These are phyloP conservation scores for Galbula dea DNA, from an alignment of 2,113 vertebrate genomes.

Conservation along the genomic window DNA sequence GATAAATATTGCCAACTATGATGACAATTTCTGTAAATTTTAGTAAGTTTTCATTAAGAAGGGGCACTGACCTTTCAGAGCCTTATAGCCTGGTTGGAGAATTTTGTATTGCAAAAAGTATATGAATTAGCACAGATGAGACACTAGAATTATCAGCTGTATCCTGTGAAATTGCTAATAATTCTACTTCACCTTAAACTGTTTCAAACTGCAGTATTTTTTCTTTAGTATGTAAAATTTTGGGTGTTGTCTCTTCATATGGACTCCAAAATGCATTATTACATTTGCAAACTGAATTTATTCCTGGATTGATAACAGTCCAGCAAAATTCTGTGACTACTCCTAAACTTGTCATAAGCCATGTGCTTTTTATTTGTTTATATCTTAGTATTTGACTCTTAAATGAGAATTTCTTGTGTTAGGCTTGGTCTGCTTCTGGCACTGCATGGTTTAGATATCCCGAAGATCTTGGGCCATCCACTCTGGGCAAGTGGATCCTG, in stretches of 20 bases:
- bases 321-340: background rate
- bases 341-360: background rate
- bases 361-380: background rate
- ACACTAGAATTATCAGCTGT: background rate
- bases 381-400: background rate
- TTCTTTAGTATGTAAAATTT: background rate
- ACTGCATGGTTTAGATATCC: background rate
- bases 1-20: background rate
- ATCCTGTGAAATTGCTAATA: background rate
- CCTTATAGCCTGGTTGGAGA: background rate
- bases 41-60: background rate
- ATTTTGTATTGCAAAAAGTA: background rate
- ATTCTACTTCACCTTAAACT: background rate
- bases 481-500: background rate
- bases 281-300: background rate
- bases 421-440: background rate
- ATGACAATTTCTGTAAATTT: background rate
- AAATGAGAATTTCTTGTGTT: background rate
- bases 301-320: background rate
- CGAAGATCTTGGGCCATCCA: background rate
- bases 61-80: background rate
- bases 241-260: background rate
- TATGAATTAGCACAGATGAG: slow-evolving; percentile 8
- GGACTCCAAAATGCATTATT: background rate
- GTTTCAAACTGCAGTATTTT: background rate